Conservation (phyloP, 2,113 vertebrate species). For the Hydropotes inermis region DNA sequence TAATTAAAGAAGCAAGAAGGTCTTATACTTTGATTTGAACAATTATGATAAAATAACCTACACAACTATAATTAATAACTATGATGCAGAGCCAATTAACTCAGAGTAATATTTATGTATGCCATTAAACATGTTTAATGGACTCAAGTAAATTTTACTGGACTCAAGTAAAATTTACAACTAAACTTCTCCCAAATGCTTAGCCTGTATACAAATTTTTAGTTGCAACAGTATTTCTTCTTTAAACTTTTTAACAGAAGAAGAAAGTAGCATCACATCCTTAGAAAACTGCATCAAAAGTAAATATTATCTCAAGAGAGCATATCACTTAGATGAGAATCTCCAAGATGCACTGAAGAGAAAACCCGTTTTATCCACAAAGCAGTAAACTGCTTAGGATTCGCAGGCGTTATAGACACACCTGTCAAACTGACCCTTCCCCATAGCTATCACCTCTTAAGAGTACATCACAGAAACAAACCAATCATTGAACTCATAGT, state of each 20-base stretch:
- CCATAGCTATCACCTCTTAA: not conserved
- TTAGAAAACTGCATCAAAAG: not conserved
- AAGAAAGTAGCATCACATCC: not conserved
- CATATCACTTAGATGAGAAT: not conserved
- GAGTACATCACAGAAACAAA: not conserved
- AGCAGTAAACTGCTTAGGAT: not conserved
- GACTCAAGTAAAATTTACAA: conserved; percentile 30
- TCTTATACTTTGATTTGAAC: not conserved
- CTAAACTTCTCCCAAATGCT: not conserved
- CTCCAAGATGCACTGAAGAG: not conserved
- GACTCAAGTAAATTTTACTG: conserved; percentile 31
- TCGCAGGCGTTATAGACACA: not conserved
- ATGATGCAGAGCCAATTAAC: conserved; percentile 7
- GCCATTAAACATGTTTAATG: not conserved
- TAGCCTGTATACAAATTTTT: not conserved
- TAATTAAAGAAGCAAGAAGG: not conserved
- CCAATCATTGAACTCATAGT: not conserved
- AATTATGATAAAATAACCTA: conserved; percentile 7
- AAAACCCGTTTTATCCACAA: not conserved
- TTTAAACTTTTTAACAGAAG: not conserved
- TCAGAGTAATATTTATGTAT: not conserved
- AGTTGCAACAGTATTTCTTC: not conserved
- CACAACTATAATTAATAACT: not conserved
- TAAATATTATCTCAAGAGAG: not conserved
- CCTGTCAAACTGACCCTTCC: not conserved